phyloP scores from a whole-genome alignment of 2,888 invertebrate species.

The Cinara cedri region DNA sequence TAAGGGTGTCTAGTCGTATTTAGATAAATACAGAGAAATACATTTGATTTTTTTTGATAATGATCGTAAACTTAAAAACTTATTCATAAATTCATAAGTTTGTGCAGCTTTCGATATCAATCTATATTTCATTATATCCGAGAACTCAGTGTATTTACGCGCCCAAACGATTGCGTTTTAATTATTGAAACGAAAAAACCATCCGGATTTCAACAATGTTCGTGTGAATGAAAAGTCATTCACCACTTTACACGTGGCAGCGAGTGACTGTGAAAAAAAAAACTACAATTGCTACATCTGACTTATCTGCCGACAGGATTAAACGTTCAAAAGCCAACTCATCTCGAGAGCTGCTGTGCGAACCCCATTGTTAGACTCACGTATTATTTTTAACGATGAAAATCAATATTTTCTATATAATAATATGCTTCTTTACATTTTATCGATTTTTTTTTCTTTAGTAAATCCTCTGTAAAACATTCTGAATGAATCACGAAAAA shows the following conservation, averaged over 20 bases:
- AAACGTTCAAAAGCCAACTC: constrained; percentile 44
- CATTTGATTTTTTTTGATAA: no score
- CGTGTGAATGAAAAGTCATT: constrained; percentile 26
- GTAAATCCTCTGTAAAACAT: background rate
- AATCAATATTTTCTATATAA: constrained; percentile 45
- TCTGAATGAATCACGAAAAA: background rate
- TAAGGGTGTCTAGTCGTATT: no score
- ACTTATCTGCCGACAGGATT: constrained; percentile 35
- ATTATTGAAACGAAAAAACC: constrained; percentile 19
- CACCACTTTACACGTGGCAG: background rate
- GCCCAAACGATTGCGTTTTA: background rate
- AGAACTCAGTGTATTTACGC: no score
- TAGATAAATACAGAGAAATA: no score
- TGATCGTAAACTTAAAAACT: no score
- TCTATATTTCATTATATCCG: no score
- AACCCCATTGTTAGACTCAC: constrained; percentile 49
- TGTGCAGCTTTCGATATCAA: no score
- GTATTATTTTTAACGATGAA: constrained; percentile 38
- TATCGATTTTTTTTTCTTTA: background rate
- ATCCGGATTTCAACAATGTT: constrained; percentile 9
- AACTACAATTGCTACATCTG: constrained; percentile 22
- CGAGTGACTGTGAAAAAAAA: background rate
- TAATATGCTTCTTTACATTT: background rate
- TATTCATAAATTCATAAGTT: no score
- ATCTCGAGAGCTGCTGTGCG: constrained; percentile 33